Evolutionary conservation across 2,888 invertebrate genomes (phyloP).

Genomic region (Eupithecia dodoneata): DNA sequence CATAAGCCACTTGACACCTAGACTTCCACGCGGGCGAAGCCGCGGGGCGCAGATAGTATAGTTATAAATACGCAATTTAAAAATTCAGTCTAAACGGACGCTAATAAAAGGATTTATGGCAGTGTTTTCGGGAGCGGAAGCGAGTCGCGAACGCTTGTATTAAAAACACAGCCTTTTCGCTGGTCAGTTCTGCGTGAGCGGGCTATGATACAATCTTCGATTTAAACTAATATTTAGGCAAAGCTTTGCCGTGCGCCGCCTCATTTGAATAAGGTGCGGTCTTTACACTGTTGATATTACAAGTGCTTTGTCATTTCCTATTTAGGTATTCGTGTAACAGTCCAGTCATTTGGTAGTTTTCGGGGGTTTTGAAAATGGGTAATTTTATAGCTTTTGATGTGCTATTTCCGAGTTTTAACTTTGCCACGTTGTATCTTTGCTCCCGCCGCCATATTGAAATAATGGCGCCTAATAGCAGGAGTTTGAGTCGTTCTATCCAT

Average conservation of each 20-base stretch:
- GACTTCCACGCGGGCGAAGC: too few species aligned
- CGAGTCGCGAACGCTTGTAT: neutral
- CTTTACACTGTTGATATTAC: constrained; percentile 40
- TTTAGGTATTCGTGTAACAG: neutral
- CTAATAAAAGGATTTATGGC: neutral
- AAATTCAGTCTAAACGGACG: neutral
- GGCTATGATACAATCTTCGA: constrained; percentile 76
- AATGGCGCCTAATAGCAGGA: too few species aligned
- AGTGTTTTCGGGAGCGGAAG: neutral
- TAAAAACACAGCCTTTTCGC: neutral
- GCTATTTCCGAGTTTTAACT: too few species aligned
- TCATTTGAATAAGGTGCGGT: constrained; percentile 81
- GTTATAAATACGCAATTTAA: too few species aligned
- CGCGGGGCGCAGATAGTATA: too few species aligned
- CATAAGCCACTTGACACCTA: too few species aligned
- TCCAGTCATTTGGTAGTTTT: too few species aligned
- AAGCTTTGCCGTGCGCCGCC: constrained; percentile 81
- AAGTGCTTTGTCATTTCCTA: neutral
- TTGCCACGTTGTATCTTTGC: too few species aligned
- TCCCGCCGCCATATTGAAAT: too few species aligned
- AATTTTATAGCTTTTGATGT: too few species aligned
- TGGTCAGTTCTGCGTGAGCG: constrained; percentile 56
- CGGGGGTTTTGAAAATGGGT: too few species aligned
- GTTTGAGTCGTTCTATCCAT: too few species aligned
- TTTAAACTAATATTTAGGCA: constrained; percentile 85